Evolutionary conservation across 2,888 invertebrate genomes (phyloP).

Genomic region (Plusia festucae): DNA sequence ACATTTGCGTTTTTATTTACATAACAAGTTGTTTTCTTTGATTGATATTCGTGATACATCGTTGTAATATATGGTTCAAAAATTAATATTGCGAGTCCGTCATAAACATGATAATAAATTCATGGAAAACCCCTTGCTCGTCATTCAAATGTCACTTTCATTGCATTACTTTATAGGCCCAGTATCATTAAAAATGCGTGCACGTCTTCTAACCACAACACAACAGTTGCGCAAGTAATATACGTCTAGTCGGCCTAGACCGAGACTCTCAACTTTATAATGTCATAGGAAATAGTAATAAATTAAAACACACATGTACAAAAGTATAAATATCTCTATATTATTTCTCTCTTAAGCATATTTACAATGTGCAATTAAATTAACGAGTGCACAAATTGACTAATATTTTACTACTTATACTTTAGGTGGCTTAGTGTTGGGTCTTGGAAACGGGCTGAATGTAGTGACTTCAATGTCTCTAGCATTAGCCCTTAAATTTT

Average conservation of each 20-base stretch:
- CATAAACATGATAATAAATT: slow-evolving; percentile 42
- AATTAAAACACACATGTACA: slow-evolving; percentile 45
- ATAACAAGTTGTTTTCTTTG: neutral
- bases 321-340: slow-evolving; percentile 64
- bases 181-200: slow-evolving; percentile 46
- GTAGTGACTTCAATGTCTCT: slow-evolving; percentile 80
- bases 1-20: neutral
- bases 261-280: slow-evolving; percentile 32
- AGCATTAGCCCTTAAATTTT: slow-evolving; percentile 64
- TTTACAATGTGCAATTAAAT: slow-evolving; percentile 69
- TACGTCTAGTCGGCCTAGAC: slow-evolving; percentile 48
- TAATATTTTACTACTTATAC: slow-evolving; percentile 58
- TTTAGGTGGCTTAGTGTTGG: slow-evolving; percentile 75
- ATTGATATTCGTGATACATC: neutral
- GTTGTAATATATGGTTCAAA: neutral
- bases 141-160: slow-evolving; percentile 57
- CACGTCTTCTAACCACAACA: slow-evolving; percentile 43
- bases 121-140: slow-evolving; percentile 52
- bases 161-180: slow-evolving; percentile 48
- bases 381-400: slow-evolving; percentile 73
- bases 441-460: slow-evolving; percentile 71
- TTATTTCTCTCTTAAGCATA: slow-evolving; percentile 57
- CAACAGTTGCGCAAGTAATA: slow-evolving; percentile 47
- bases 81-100: slow-evolving; percentile 37
- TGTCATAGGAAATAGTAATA: slow-evolving; percentile 20